Conservation (phyloP, 2,888 invertebrate genomes). For the Eubasilissa splendida region DNA sequence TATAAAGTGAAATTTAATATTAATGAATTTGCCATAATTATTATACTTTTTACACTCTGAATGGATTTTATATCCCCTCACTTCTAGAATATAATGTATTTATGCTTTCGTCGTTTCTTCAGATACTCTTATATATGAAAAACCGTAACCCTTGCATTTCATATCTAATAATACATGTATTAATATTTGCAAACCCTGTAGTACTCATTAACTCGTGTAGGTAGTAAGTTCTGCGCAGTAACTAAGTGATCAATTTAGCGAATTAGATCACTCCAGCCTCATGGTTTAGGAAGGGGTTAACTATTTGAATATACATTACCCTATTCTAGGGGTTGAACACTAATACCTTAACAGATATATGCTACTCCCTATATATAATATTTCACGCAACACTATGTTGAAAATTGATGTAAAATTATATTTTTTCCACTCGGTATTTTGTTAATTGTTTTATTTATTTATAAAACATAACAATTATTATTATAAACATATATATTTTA, state of each 20-base stretch:
- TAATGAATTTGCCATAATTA: too few relatives aligned
- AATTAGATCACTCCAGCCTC: slow-evolving; percentile 40
- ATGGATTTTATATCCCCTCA: too few relatives aligned
- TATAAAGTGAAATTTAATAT: too few relatives aligned
- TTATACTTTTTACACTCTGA: too few relatives aligned
- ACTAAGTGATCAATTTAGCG: slow-evolving; percentile 46
- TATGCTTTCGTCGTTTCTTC: too few relatives aligned
- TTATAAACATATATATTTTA: too few relatives aligned
- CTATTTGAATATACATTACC: background rate
- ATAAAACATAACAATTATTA: background rate
- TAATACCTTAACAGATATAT: background rate
- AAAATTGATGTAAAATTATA: background rate
- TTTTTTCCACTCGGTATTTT: background rate
- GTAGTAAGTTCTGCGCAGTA: slow-evolving; percentile 20
- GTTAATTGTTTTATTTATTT: background rate
- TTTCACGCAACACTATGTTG: background rate
- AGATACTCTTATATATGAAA: too few relatives aligned
- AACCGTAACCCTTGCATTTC: too few relatives aligned
- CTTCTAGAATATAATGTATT: too few relatives aligned
- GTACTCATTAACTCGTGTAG: background rate
- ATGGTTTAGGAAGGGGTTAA: slow-evolving; percentile 18
- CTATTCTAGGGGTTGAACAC: background rate
- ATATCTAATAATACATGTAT: too few relatives aligned
- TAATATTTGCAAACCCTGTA: too few relatives aligned
- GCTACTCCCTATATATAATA: background rate